phyloP scores from a whole-genome alignment of 2,797 vertebrate genomes.

The Poecilia wingei region DNA sequence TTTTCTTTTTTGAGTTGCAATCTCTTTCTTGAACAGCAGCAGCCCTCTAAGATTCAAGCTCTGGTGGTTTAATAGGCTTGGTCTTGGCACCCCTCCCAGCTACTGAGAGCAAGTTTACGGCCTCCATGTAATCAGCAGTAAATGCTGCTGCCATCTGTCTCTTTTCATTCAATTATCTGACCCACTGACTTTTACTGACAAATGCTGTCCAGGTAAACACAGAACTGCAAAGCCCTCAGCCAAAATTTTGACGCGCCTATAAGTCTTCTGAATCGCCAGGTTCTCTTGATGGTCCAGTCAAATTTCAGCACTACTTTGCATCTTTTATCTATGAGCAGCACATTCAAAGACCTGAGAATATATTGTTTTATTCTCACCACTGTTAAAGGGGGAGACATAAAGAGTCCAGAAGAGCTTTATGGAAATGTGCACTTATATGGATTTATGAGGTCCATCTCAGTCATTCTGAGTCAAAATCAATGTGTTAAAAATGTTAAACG shows the following conservation, averaged over 20 bases:
- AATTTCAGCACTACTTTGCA: slow-evolving; percentile 12
- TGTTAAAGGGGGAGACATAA: slow-evolving; percentile 16
- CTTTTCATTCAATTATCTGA: slow-evolving; percentile 83
- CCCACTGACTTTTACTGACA: slow-evolving; percentile 81
- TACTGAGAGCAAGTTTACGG: slow-evolving; percentile 77
- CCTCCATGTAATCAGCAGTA: slow-evolving; percentile 84
- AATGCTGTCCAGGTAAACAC: slow-evolving; percentile 75
- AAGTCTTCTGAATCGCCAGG: slow-evolving; percentile 41
- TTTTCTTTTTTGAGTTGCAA: slow-evolving; percentile 41
- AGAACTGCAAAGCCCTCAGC: slow-evolving; percentile 56
- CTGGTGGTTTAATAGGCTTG: slow-evolving; percentile 71
- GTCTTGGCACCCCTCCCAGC: slow-evolving; percentile 66
- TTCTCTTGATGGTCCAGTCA: slow-evolving; percentile 31
- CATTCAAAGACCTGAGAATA: slow-evolving; percentile 13
- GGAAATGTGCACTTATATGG: slow-evolving; percentile 30
- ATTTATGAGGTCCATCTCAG: slow-evolving; percentile 41
- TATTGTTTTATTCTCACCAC: slow-evolving; percentile 24
- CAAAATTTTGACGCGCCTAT: slow-evolving; percentile 50
- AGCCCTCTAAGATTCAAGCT: slow-evolving; percentile 64
- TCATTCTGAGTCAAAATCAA: slow-evolving; percentile 37
- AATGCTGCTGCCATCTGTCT: slow-evolving; percentile 83
- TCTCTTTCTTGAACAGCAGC: slow-evolving; percentile 37
- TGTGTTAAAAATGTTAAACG: slow-evolving; percentile 38
- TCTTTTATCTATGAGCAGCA: slow-evolving; percentile 29
- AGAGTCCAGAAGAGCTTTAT: slow-evolving; percentile 16